Conservation (phyloP, 2,797 vertebrate genomes). For the Tenualosa ilisha region DNA sequence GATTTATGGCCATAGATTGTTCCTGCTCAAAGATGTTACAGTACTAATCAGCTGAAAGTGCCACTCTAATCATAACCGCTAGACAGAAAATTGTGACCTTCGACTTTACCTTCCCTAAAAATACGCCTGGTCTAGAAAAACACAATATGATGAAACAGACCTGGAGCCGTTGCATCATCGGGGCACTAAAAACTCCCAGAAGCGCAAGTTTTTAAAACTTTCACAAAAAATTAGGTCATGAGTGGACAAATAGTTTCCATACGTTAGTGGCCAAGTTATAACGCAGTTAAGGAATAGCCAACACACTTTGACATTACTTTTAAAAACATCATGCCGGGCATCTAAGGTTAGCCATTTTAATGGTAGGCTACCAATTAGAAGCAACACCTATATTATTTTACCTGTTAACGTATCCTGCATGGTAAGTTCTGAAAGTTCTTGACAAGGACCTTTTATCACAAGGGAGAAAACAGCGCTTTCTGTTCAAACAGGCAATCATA, state of each 20-base stretch:
- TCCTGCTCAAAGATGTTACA: background rate
- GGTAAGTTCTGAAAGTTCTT: background rate
- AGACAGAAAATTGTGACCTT: background rate
- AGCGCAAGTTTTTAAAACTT: background rate
- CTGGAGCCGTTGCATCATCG: constrained; percentile 70
- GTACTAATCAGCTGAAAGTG: background rate
- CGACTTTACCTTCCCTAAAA: constrained; percentile 1
- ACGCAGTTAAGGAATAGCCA: background rate
- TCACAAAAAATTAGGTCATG: background rate
- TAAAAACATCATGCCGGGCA: background rate
- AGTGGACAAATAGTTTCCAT: background rate
- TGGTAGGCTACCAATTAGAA: background rate
- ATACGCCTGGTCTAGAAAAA: background rate
- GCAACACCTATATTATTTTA: background rate
- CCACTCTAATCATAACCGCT: background rate
- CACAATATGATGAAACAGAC: constrained; percentile 65
- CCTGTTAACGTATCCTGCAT: background rate
- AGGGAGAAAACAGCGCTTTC: background rate
- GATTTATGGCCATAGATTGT: background rate
- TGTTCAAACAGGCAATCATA: background rate
- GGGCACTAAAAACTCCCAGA: background rate
- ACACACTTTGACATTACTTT: background rate
- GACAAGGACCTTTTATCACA: background rate
- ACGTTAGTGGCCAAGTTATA: background rate
- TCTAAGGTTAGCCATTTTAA: background rate